Base-by-base conservation (phyloP, 2,113 vertebrate genomes). In the Lota lota region DNA sequence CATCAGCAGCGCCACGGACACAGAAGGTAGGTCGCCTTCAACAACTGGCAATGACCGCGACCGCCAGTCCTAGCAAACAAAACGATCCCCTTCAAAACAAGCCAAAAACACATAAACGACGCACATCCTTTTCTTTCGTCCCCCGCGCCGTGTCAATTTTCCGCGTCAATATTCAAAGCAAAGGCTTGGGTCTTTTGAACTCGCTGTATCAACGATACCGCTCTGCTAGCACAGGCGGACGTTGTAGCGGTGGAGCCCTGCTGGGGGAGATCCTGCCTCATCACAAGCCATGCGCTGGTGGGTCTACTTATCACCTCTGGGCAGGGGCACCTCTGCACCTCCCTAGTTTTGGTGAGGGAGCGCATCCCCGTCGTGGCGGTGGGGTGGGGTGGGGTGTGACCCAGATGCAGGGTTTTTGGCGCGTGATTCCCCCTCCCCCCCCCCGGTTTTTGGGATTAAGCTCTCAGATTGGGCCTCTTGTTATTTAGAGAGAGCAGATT, bases 1-100 rank as follows among this genome's bases (percentile, higher is more conserved):
- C 69, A 99, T 99, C 87, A 99, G 92, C 91, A 98, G 97, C 18
- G 97, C 97, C 63, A 99, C 97, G 0, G 96, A 99, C 71, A 99
- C 95, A 1, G 96, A 95, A 87, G 95, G 95, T 96, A 79, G 74
- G 94, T 83, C 53, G 21, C 22, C 40, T 1, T 4, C 28, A 33
- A 4, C 28, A 6, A 33, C 7, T 33, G 28, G 28, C 28, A 33
- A 33, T 6, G 4, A 4, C 4, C 28, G 28, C 28, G 4, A 33
- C 28, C 28, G 28, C 28, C 4, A 33, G 28, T 6, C 28, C 28
- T 33, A 4, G 28, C 28, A 33, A 33, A 33, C 28, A 33, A 33
- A 33, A 33, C 28, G 28, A 33, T 6, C 4, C 2, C 28, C 28
- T 33, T 33, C 28, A 4, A 33, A 33, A 5, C 28, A 33, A 6